phyloP scores from a whole-genome alignment of 2,888 invertebrate species.

The Apodemia duryi region DNA sequence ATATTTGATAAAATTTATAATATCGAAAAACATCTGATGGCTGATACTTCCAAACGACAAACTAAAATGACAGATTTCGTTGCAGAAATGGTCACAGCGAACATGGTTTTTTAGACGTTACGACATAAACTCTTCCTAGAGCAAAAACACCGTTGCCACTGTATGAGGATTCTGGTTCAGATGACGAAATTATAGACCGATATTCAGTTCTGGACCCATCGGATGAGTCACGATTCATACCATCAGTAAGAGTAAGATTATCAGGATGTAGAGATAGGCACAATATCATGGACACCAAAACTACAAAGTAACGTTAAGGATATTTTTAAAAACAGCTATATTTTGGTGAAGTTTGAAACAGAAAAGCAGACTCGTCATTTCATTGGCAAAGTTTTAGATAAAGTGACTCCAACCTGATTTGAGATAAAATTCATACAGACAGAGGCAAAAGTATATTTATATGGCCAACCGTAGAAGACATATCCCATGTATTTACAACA shows the following conservation, averaged over 20 bases:
- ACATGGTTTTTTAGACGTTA: too few relatives aligned
- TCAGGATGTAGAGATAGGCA: not conserved
- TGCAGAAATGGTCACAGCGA: too few relatives aligned
- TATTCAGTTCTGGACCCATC: too few relatives aligned
- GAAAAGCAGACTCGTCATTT: not conserved
- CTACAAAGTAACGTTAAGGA: not conserved
- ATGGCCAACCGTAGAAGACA: not conserved
- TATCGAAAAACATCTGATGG: conserved; percentile 28
- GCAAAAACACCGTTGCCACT: too few relatives aligned
- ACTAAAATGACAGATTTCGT: conserved; percentile 28
- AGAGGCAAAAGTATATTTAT: not conserved
- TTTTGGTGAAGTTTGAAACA: conserved; percentile 5
- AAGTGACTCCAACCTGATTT: not conserved
- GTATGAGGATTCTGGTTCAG: too few relatives aligned
- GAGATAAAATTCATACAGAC: not conserved
- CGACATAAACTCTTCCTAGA: too few relatives aligned
- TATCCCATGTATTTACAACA: not conserved
- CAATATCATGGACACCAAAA: not conserved
- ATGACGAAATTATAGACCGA: too few relatives aligned
- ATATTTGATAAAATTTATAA: too few relatives aligned
- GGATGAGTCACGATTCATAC: conserved; percentile 5
- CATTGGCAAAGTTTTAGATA: not conserved
- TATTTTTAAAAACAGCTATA: conserved; percentile 10
- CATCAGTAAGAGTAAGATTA: not conserved
- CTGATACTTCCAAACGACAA: conserved; percentile 28